Evolutionary conservation across 1,140 invertebrate species (phyloP).

Genomic region (Spodoptera litura): DNA sequence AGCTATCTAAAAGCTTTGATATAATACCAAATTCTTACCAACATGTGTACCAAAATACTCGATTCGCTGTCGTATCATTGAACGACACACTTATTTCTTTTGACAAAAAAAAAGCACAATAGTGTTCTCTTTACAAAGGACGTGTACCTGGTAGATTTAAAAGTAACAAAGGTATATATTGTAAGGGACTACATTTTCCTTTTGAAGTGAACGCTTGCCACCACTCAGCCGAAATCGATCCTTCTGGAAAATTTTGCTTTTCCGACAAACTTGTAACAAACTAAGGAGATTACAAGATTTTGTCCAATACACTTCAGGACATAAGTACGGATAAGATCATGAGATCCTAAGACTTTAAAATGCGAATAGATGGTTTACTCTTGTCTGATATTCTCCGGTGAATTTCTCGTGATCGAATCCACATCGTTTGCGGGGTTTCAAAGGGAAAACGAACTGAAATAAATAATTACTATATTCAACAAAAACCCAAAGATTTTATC

Average conservation of each 20-base stretch:
- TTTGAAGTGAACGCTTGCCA: constrained; percentile 1
- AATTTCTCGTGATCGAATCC: too few species aligned
- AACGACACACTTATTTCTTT: too few species aligned
- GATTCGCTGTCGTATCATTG: too few species aligned
- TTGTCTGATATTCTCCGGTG: too few species aligned
- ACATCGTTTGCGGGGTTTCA: too few species aligned
- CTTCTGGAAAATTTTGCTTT: constrained; percentile 8
- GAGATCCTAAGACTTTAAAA: too few species aligned
- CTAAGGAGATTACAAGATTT: neutral
- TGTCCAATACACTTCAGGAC: neutral
- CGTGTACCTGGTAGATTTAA: neutral
- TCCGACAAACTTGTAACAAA: neutral
- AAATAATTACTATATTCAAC: too few species aligned
- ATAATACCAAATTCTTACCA: too few species aligned
- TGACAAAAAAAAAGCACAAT: neutral
- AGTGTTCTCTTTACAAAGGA: neutral
- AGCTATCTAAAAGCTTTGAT: neutral
- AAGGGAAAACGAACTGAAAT: too few species aligned
- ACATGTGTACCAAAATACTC: too few species aligned
- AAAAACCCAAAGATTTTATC: too few species aligned
- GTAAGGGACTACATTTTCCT: neutral
- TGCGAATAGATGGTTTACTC: too few species aligned
- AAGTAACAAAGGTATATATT: neutral
- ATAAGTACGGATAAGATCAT: neutral
- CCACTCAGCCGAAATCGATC: constrained; percentile 10